A percentile compares a stretch with the other conserved stretches of the same genome.
phyloP scores from a whole-genome alignment of 2,113 vertebrate species.

The Apus apus region DNA sequence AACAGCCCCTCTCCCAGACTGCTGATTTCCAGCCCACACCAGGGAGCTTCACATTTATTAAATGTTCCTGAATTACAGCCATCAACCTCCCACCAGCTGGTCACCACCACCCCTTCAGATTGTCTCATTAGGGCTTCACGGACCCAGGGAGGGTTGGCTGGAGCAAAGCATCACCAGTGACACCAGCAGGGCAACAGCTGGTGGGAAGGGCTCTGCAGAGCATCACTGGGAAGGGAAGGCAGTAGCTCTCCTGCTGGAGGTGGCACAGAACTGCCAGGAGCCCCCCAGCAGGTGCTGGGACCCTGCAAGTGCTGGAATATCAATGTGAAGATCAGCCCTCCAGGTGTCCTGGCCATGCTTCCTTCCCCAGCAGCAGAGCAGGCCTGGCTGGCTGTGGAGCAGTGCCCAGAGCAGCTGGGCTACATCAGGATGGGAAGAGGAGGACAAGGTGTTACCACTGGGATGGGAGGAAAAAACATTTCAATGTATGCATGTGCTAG shows the following conservation, averaged over 20 bases:
- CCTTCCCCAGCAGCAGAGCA: not conserved
- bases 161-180: not conserved
- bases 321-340: not conserved
- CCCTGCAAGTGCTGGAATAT: not conserved
- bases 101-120: not conserved
- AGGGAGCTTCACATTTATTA: not conserved
- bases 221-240: too few species aligned
- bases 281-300: not conserved
- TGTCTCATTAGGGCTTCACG: not conserved
- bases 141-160: not conserved
- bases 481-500: not conserved
- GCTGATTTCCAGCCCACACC: not conserved
- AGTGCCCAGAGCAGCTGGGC: not conserved
- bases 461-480: not conserved
- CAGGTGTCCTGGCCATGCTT: accelerated
- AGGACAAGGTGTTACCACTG: not conserved
- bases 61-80: not conserved
- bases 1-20: accelerated
- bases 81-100: not conserved
- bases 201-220: not conserved
- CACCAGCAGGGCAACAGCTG: accelerated
- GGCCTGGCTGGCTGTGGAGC: too few species aligned
- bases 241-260: not conserved
- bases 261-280: not conserved
- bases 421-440: not conserved